Evolutionary conservation across 2,888 invertebrate genomes (phyloP).

Genomic region (Trichacis sp.): DNA sequence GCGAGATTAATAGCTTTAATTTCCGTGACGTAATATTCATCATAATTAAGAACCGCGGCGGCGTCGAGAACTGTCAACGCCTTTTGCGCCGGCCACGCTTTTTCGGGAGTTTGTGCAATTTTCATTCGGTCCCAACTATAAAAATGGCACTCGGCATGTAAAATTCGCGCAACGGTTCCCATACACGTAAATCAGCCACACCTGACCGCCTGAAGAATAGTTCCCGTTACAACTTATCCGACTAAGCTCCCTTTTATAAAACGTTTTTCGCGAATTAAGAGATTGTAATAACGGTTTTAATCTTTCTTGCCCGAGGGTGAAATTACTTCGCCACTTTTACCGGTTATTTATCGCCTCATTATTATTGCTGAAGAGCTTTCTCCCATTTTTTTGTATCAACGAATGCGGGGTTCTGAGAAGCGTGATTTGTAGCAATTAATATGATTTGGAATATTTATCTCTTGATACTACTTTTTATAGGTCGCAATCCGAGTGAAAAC

Average conservation of each 20-base stretch:
- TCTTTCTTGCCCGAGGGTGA: constrained; percentile 49
- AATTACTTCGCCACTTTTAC: constrained; percentile 64
- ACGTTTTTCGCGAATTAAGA: constrained; percentile 65
- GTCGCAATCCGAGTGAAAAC: too few species aligned
- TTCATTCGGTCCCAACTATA: not conserved
- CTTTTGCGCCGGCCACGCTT: not conserved
- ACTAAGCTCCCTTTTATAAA: constrained; percentile 36
- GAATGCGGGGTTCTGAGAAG: too few species aligned
- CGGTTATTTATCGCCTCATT: constrained; percentile 63
- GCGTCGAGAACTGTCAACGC: constrained; percentile 28
- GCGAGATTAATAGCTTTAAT: constrained; percentile 66
- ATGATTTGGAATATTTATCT: too few species aligned
- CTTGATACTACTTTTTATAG: too few species aligned
- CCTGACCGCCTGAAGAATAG: constrained; percentile 30
- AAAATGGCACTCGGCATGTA: not conserved
- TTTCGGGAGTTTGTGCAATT: not conserved
- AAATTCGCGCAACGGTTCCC: not conserved
- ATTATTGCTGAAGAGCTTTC: constrained; percentile 52
- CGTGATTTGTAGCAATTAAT: too few species aligned
- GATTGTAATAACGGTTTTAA: constrained; percentile 61
- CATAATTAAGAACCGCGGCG: constrained; percentile 62
- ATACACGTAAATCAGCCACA: not conserved
- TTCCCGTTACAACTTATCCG: constrained; percentile 28
- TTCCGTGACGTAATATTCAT: constrained; percentile 65
- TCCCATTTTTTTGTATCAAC: constrained; percentile 28